Conservation (phyloP, 2,888 invertebrate genomes). For the Harmothoe impar region DNA sequence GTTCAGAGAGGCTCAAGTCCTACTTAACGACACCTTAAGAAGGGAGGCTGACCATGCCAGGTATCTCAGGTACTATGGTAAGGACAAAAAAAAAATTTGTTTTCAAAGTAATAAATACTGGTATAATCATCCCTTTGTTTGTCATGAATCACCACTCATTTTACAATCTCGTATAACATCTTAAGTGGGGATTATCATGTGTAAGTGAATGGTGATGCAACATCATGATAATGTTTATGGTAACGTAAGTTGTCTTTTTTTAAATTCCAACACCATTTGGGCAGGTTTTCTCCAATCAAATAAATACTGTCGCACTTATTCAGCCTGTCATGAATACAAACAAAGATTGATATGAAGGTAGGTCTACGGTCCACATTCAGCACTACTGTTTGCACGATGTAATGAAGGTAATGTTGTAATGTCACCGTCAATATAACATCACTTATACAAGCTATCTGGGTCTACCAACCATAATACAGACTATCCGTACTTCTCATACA, state of each 20-base stretch:
- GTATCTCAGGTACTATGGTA: neutral
- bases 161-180: no score
- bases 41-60: conserved; percentile 8
- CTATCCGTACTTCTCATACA: no score
- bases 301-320: neutral
- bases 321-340: neutral
- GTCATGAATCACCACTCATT: neutral
- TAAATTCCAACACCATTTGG: neutral
- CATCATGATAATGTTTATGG: neutral
- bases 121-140: neutral
- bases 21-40: neutral
- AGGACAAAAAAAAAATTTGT: no score
- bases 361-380: no score
- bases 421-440: no score
- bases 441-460: no score
- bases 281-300: neutral
- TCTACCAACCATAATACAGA: no score
- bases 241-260: neutral
- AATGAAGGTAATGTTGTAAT: no score
- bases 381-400: no score
- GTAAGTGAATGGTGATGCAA: neutral
- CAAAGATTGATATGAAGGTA: no score
- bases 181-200: no score
- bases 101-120: no score
- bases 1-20: neutral